Percentiles rank a stretch among this genome's conserved stretches.
phyloP scores from a whole-genome alignment of 2,888 invertebrate species.

The Blera fallax region DNA sequence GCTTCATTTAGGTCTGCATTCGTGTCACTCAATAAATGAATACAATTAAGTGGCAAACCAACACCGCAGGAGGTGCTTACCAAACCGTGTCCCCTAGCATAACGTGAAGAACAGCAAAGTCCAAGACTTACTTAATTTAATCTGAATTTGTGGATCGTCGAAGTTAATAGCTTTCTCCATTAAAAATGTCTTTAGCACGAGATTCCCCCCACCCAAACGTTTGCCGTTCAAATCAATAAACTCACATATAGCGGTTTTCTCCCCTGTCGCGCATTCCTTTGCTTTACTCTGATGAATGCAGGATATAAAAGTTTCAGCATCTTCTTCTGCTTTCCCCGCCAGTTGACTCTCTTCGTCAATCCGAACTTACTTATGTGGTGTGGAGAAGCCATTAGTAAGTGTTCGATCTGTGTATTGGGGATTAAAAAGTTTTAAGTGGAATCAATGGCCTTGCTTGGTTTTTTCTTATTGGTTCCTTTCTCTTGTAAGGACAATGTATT shows the following conservation, averaged over 20 bases:
- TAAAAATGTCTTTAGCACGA: constrained; percentile 23
- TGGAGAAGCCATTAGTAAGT: constrained; percentile 41
- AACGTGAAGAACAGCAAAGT: not conserved
- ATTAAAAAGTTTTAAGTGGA: constrained; percentile 69
- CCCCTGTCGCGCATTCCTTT: not conserved
- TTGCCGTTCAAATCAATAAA: constrained; percentile 25
- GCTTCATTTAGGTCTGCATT: not conserved
- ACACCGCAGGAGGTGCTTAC: not conserved
- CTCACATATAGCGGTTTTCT: not conserved
- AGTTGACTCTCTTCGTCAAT: not conserved
- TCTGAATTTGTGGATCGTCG: constrained; percentile 32
- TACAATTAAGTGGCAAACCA: constrained; percentile 25
- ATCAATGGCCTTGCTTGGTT: constrained; percentile 27
- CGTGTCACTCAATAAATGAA: constrained; percentile 19
- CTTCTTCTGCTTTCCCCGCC: not conserved
- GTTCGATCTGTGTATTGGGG: constrained; percentile 47
- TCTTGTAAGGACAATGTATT: not conserved
- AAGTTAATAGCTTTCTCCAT: constrained; percentile 47
- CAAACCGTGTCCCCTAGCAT: not conserved
- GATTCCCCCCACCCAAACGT: not conserved
- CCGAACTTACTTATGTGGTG: constrained; percentile 7
- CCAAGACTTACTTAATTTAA: constrained; percentile 47
- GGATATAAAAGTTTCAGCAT: constrained; percentile 19
- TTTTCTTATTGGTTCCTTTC: constrained; percentile 1
- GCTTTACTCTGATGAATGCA: not conserved